These are phyloP conservation scores for Xerus inauris DNA, from an alignment of 2,113 vertebrate species.

Conservation along the genomic window DNA sequence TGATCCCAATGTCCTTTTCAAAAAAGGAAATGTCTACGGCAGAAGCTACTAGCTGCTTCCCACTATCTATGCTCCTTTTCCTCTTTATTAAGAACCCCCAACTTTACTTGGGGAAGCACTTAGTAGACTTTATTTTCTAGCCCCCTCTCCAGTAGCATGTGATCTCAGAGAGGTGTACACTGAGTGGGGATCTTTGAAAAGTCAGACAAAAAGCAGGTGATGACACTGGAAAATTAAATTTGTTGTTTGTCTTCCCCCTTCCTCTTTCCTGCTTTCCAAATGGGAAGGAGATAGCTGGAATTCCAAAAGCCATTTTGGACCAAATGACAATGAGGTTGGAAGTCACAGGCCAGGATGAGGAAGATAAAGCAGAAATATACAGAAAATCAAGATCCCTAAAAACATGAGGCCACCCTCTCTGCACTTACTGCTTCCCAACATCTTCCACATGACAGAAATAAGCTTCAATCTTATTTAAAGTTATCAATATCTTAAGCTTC, in stretches of 20 bases:
- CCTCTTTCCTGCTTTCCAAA: slow-evolving; percentile 5
- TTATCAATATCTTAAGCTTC: not conserved
- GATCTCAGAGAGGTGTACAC: not conserved
- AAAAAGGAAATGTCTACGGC: not conserved
- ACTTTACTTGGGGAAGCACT: not conserved
- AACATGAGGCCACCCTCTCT: not conserved
- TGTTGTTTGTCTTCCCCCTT: not conserved
- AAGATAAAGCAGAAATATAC: not conserved
- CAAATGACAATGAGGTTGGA: not conserved
- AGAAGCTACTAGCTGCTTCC: not conserved
- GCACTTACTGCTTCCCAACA: not conserved
- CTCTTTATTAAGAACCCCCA: not conserved
- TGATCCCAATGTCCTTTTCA: not conserved
- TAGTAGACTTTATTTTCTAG: not conserved
- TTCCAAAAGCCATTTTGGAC: not conserved
- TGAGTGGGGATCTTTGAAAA: not conserved
- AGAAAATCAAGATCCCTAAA: not conserved
- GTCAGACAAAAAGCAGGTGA: not conserved
- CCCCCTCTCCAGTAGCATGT: not conserved
- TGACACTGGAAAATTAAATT: not conserved
- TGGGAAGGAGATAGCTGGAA: not conserved
- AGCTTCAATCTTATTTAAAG: not conserved
- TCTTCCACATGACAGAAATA: not conserved
- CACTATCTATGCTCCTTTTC: not conserved
- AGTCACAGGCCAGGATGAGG: not conserved